Conservation (phyloP, 2,888 invertebrate genomes). For the Colostygia pectinataria region DNA sequence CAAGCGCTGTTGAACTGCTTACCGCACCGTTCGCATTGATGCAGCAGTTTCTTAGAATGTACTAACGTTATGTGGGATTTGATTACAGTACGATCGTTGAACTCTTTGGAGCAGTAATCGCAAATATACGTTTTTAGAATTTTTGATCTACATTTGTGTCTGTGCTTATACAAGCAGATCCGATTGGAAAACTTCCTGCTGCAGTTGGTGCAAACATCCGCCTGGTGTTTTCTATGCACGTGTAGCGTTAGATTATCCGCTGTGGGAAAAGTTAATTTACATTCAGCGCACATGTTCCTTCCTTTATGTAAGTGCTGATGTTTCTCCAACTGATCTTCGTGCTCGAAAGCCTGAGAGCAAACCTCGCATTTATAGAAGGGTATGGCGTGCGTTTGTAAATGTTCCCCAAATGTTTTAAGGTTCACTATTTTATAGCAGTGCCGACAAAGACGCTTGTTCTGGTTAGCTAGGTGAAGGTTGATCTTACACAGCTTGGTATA, state of each 20-base stretch:
- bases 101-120: constrained; percentile 51
- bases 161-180: constrained; percentile 47
- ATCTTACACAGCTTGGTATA: constrained; percentile 36
- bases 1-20: constrained; percentile 44
- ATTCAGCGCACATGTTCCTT: constrained; percentile 43
- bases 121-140: constrained; percentile 40
- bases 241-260: constrained; percentile 39
- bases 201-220: constrained; percentile 43
- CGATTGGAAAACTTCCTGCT: constrained; percentile 43
- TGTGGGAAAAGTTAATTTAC: constrained; percentile 42
- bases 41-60: constrained; percentile 38
- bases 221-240: constrained; percentile 40
- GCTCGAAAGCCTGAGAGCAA: constrained; percentile 43
- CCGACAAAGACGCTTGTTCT: constrained; percentile 44
- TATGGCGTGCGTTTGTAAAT: constrained; percentile 38
- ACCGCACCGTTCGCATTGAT: constrained; percentile 54
- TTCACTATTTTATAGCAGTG: constrained; percentile 43
- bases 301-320: constrained; percentile 36
- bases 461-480: constrained; percentile 46
- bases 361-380: constrained; percentile 38
- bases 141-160: constrained; percentile 28
- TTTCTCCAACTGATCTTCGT: constrained; percentile 17
- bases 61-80: constrained; percentile 42
- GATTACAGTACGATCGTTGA: constrained; percentile 38
- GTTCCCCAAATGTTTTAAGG: constrained; percentile 32